A percentile compares a stretch with the other conserved stretches of the same genome.
These are phyloP conservation scores for Eulimnadia texana DNA, from an alignment of 1,140 invertebrate species.

Conservation along the genomic window DNA sequence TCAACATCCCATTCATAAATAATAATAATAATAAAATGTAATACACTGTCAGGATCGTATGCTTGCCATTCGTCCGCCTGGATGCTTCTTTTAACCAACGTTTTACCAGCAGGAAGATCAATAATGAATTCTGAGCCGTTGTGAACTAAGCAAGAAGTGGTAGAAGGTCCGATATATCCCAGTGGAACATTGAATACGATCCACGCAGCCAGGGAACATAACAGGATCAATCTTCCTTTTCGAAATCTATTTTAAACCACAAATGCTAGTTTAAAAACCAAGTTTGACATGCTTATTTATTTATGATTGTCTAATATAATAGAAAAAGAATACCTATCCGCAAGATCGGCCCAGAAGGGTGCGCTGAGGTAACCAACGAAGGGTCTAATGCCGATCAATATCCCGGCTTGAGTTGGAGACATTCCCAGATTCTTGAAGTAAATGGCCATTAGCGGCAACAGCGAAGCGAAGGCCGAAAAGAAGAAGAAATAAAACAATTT, in stretches of 20 bases:
- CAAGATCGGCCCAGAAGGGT: constrained; percentile 92
- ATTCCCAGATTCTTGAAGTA: constrained; percentile 93
- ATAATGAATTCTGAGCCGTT: constrained; percentile 47
- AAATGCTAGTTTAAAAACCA: neutral
- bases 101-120: constrained; percentile 15
- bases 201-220: constrained; percentile 87
- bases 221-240: constrained; percentile 68
- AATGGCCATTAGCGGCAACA: constrained; percentile 94
- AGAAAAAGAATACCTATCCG: constrained; percentile 50
- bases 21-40: no score
- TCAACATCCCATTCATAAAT: no score
- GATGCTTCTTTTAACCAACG: constrained; percentile 17
- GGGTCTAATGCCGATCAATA: constrained; percentile 79
- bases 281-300: no score
- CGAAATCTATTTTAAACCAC: constrained; percentile 43
- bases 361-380: constrained; percentile 96
- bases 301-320: neutral
- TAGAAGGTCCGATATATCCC: constrained; percentile 84
- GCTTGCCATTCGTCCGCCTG: constrained; percentile 9
- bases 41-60: no score
- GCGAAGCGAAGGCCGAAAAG: constrained; percentile 94
- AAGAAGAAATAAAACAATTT: constrained; percentile 99
- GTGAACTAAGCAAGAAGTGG: constrained; percentile 65
- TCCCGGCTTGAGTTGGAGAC: constrained; percentile 87
- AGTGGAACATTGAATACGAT: constrained; percentile 90